These are phyloP conservation scores for Sycobia sp. DNA, from an alignment of 1,140 invertebrate genomes.

Conservation along the genomic window DNA sequence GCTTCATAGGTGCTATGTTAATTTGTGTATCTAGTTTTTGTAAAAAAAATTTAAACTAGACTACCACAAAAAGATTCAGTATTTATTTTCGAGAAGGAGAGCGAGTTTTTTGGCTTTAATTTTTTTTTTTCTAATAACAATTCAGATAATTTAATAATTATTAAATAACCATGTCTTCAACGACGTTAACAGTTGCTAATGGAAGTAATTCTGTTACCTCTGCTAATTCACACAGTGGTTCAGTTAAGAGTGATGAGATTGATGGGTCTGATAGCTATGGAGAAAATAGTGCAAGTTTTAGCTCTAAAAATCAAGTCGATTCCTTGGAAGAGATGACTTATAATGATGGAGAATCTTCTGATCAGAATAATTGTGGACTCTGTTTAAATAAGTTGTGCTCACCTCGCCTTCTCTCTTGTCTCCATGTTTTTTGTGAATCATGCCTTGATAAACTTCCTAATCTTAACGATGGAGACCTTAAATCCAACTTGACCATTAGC, in stretches of 20 bases:
- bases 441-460: constrained; percentile 81
- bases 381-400: constrained; percentile 74
- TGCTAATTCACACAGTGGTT: constrained; percentile 27
- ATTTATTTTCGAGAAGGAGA: background rate
- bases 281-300: constrained; percentile 32
- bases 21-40: background rate
- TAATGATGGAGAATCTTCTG: constrained; percentile 10
- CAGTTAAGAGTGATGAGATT: constrained; percentile 33
- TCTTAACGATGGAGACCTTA: constrained; percentile 71
- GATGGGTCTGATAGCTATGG: constrained; percentile 32
- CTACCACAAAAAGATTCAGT: background rate
- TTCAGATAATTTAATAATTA: background rate
- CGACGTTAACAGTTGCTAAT: constrained; percentile 29
- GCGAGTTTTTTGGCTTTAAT: background rate
- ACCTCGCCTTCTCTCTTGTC: constrained; percentile 85
- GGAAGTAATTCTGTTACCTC: constrained; percentile 30
- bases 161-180: constrained; percentile 27
- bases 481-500: constrained; percentile 62
- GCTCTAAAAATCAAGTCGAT: constrained; percentile 32
- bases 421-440: constrained; percentile 90
- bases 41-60: background rate
- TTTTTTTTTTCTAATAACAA: background rate
- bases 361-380: constrained; percentile 47
- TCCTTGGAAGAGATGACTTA: constrained; percentile 32
- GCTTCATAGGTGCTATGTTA: constrained; percentile 6